Conservation (phyloP, 2,888 invertebrate species). For the Slavum lentiscoides region DNA sequence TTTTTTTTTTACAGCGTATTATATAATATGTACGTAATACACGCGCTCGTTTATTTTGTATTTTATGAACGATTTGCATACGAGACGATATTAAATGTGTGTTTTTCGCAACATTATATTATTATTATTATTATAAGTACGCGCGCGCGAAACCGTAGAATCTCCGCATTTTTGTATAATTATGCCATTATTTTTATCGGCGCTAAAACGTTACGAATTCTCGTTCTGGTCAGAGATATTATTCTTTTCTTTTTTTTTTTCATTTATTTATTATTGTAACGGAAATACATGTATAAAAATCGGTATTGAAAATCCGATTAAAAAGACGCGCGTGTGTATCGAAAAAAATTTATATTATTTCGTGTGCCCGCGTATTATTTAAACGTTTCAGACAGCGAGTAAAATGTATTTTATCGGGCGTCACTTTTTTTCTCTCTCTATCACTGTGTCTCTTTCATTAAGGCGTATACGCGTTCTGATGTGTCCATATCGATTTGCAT, state of each 20-base stretch:
- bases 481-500: constrained; percentile 5
- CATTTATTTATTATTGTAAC: not conserved
- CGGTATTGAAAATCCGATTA: constrained; percentile 9
- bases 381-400: constrained; percentile 1
- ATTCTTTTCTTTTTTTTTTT: no score
- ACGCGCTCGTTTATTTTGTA: no score
- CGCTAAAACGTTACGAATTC: not conserved
- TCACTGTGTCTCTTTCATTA: not conserved
- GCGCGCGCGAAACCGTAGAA: not conserved
- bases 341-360: constrained; percentile 4
- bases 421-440: not conserved
- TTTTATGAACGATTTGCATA: no score
- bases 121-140: no score
- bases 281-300: no score
- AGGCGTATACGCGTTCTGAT: not conserved
- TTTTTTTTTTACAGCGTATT: no score
- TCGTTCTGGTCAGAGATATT: constrained; percentile 7
- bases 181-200: constrained; percentile 21
- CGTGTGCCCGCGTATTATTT: not conserved
- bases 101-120: no score
- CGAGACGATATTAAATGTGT: no score
- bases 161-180: constrained; percentile 4
- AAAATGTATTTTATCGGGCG: not conserved
- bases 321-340: not conserved
- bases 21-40: no score